Evolutionary conservation across 2,113 vertebrate species (phyloP).

Genomic region (Ameiurus melas): DNA sequence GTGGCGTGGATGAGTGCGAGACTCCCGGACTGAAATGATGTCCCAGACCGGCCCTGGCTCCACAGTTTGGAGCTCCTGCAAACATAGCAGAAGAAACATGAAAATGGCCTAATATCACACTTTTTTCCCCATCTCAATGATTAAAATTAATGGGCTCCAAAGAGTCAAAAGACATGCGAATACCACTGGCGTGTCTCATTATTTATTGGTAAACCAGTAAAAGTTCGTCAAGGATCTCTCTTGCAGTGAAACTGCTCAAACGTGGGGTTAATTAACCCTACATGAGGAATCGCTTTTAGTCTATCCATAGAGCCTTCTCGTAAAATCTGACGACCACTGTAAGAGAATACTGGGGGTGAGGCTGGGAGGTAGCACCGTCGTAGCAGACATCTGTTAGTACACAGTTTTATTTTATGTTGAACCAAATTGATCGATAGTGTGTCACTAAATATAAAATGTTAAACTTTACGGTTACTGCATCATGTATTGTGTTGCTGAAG

Average conservation of each 20-base stretch:
- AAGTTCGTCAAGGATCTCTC: slow-evolving; percentile 9
- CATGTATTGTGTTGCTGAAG: background rate
- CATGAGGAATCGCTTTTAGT: background rate
- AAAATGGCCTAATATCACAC: background rate
- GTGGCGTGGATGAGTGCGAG: no score
- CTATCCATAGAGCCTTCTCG: background rate
- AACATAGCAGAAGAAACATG: background rate
- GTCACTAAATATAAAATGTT: background rate
- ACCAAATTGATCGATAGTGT: background rate
- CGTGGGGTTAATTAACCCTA: background rate
- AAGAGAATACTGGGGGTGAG: background rate
- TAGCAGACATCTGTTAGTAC: background rate
- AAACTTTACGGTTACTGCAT: background rate
- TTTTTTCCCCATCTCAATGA: background rate
- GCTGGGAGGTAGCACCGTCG: background rate
- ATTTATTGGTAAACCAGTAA: background rate
- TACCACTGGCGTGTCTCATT: background rate
- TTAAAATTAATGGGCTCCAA: background rate
- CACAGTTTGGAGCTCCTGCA: background rate
- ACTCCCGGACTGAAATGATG: no score
- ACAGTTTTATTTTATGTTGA: background rate
- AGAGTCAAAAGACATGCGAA: slow-evolving; percentile 23
- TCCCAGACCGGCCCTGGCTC: background rate
- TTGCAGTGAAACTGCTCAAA: background rate
- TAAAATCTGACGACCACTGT: background rate